These are phyloP conservation scores for Callospermophilus lateralis DNA, from an alignment of 2,113 vertebrate species.

Conservation along the genomic window DNA sequence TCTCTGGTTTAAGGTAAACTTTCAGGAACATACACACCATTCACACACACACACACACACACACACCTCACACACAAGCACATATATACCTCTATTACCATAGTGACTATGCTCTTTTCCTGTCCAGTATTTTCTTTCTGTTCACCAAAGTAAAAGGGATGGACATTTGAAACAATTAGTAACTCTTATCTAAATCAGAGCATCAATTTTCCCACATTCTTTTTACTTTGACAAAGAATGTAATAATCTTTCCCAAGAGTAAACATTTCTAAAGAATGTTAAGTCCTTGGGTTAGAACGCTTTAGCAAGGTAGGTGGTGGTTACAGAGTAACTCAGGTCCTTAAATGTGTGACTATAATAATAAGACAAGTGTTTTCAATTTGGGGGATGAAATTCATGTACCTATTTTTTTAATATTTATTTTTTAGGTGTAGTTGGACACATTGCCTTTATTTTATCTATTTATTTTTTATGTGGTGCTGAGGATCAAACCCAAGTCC, in stretches of 20 bases:
- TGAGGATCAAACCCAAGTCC: no score
- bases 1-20: neutral
- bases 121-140: neutral
- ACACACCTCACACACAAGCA: neutral
- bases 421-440: neutral
- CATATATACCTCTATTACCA: neutral
- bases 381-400: neutral
- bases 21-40: neutral
- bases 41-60: neutral
- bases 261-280: slow-evolving; percentile 47
- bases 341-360: neutral
- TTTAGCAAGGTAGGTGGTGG: neutral
- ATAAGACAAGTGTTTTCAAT: slow-evolving; percentile 39
- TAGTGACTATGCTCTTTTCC: neutral
- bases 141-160: neutral
- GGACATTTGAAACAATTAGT: slow-evolving; percentile 23
- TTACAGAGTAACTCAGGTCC: slow-evolving; percentile 33
- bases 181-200: slow-evolving; percentile 49
- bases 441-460: no score
- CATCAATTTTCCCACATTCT: neutral
- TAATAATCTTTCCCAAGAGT: neutral
- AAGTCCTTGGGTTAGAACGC: neutral
- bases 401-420: neutral
- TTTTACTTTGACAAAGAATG: slow-evolving; percentile 31
- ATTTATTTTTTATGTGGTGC: no score